Conservation (phyloP, 2,888 invertebrate species). For the Cerceris rybyensis region DNA sequence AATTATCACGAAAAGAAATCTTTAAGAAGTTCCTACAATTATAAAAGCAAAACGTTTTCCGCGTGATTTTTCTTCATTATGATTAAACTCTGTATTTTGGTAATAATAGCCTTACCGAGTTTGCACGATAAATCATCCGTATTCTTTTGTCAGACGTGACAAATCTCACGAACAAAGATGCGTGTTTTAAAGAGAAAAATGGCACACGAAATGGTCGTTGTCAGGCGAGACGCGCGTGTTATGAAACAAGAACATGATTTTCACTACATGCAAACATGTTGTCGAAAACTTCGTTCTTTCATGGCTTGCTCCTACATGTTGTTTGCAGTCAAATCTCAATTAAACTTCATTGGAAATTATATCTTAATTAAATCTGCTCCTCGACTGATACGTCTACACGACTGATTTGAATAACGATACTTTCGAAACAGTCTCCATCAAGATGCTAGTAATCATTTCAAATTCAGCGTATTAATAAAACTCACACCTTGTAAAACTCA, state of each 20-base stretch:
- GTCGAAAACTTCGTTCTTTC: constrained; percentile 3
- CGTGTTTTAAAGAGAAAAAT: constrained; percentile 6
- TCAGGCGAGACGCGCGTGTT: background rate
- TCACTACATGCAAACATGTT: background rate
- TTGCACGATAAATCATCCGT: constrained; percentile 1
- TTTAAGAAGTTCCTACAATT: background rate
- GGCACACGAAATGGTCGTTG: background rate
- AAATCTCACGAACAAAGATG: background rate
- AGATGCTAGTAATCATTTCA: no score
- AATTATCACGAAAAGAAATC: background rate
- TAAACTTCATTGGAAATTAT: background rate
- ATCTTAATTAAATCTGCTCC: background rate
- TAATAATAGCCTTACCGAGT: background rate
- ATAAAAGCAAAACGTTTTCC: background rate
- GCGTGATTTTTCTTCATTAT: background rate
- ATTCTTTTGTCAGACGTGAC: background rate
- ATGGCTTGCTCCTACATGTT: background rate
- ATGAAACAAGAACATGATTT: background rate
- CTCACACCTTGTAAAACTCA: no score
- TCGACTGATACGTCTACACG: no score
- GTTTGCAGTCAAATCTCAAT: background rate
- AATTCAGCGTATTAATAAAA: no score
- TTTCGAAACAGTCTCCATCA: no score
- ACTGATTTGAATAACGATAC: no score
- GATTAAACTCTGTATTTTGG: constrained; percentile 1